Conservation (phyloP, 2,797 vertebrate genomes). For the Momotus momota region DNA sequence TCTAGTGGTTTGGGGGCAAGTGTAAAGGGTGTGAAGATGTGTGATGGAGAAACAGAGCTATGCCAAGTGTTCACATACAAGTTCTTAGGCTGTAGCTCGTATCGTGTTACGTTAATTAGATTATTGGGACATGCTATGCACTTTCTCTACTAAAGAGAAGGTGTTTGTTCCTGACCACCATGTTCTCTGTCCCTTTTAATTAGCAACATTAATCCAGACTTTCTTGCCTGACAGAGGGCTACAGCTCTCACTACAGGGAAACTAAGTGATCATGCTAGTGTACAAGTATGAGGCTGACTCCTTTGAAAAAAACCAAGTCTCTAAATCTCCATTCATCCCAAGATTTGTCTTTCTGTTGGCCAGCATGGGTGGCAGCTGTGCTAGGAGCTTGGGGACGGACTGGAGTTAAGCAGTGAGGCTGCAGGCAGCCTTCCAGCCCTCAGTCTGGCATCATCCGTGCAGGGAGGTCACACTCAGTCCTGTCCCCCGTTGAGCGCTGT, state of each 20-base stretch:
- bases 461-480: background rate
- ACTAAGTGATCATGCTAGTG: accelerated
- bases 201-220: background rate
- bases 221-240: background rate
- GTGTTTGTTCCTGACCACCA: background rate
- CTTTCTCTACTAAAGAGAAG: background rate
- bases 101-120: background rate
- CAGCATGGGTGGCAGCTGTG: background rate
- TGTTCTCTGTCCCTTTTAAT: background rate
- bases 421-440: background rate
- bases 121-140: background rate
- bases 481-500: background rate
- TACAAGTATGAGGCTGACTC: accelerated
- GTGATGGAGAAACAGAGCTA: background rate
- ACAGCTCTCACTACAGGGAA: background rate
- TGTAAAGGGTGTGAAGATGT: background rate
- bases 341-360: background rate
- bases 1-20: background rate
- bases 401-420: background rate
- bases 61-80: background rate
- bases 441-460: background rate
- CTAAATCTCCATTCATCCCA: background rate
- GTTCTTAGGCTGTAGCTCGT: background rate
- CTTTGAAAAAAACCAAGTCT: background rate
- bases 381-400: background rate